A percentile compares a stretch with the other conserved stretches of the same genome.
Conservation (phyloP, 2,113 vertebrate genomes). For the Neopipo cinnamomea region DNA sequence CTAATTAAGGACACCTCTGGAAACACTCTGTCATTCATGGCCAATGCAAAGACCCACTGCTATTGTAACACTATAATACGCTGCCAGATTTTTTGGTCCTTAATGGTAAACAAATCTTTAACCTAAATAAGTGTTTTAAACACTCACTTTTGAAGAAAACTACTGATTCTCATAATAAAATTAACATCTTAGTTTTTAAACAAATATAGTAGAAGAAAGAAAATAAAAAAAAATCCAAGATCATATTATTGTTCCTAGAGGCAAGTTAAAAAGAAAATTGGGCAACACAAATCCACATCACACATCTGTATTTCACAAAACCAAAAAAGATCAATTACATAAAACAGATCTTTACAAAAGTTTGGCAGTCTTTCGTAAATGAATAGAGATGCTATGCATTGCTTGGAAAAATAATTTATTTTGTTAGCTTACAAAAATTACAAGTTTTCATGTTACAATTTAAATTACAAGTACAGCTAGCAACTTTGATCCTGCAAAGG, state of each 20-base stretch:
- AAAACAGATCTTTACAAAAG: background rate
- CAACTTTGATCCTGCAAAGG: slow-evolving; percentile 34
- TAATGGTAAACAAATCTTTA: background rate
- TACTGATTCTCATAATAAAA: background rate
- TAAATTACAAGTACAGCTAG: background rate
- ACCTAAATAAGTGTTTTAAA: background rate
- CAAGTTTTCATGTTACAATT: background rate
- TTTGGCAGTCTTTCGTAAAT: background rate
- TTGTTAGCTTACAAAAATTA: slow-evolving; percentile 24
- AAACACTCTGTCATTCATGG: background rate
- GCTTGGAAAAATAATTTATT: slow-evolving; percentile 50
- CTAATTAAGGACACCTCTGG: background rate
- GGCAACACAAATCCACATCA: background rate
- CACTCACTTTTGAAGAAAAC: background rate
- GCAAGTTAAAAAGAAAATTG: background rate
- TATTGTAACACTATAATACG: background rate
- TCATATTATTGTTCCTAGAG: background rate
- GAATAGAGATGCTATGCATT: background rate
- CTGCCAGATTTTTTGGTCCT: background rate
- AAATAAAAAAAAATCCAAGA: background rate
- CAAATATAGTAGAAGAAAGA: background rate
- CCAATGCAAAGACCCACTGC: background rate
- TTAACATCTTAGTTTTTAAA: background rate
- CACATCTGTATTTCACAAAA: background rate
- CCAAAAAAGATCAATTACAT: background rate